A percentile compares a stretch with the other conserved stretches of the same genome.
phyloP scores from a whole-genome alignment of 1,140 invertebrate genomes.

The Argopecten irradians region DNA sequence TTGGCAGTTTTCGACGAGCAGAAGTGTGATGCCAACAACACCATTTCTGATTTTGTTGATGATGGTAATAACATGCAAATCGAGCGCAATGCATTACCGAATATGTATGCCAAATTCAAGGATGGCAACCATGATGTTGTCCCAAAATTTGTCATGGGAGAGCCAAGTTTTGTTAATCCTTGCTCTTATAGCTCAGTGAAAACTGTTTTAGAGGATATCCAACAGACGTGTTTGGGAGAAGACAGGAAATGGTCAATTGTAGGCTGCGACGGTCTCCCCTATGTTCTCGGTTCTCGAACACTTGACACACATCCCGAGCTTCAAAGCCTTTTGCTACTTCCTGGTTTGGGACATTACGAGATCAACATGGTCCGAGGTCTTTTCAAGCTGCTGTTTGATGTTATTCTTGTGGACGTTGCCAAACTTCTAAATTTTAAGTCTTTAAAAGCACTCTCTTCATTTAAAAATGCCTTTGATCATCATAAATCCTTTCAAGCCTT shows the following conservation, averaged over 20 bases:
- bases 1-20: not conserved
- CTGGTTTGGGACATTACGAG: slow-evolving; percentile 32
- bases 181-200: slow-evolving; percentile 33
- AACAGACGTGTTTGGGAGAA: not conserved
- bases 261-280: slow-evolving; percentile 36
- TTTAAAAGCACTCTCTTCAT: not conserved
- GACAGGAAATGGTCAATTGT: slow-evolving; percentile 25
- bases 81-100: not conserved
- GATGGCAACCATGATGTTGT: not conserved
- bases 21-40: not conserved
- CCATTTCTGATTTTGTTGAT: not conserved
- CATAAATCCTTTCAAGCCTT: slow-evolving; percentile 38
- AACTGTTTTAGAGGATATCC: not conserved
- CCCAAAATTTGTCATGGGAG: not conserved
- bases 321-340: slow-evolving; percentile 14
- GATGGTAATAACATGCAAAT: not conserved
- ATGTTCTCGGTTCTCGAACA: not conserved
- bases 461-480: slow-evolving; percentile 33
- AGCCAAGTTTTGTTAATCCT: slow-evolving; percentile 26
- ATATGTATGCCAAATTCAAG: not conserved
- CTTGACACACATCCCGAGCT: not conserved
- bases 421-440: slow-evolving; percentile 25
- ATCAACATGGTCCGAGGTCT: slow-evolving; percentile 36
- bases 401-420: not conserved
- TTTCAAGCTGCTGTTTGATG: slow-evolving; percentile 34